Evolutionary conservation across 2,797 vertebrate genomes (phyloP), one percentile per base, ranked within the genome.

Genomic region (Periophthalmus magnuspinnatus): DNA sequence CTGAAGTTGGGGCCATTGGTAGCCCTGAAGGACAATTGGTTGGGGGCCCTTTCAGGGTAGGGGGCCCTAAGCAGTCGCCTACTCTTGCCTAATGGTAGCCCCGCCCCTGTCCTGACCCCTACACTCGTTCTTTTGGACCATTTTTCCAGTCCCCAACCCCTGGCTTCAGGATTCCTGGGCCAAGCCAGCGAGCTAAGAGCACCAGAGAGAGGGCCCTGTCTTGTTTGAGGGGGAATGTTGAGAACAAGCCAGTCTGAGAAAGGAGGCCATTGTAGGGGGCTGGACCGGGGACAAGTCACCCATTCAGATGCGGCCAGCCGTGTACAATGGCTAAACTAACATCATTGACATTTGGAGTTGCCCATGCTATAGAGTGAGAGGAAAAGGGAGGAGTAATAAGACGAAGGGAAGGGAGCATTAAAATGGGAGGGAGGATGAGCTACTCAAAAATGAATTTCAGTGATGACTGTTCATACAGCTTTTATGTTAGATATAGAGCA

Each of bases 261-360:
- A 92, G 91, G 90, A 88, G 89, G 87, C 89, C 91, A 90, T 94
- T 94, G 93, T 94, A 91, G 90, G 94, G 93, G 94, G 93, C 92
- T 92, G 89, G 93, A 87, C 91, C 81, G 88, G 92, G 95, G 94
- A 96, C 95, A 96, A 94, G 93, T 94, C 73, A 84, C 84, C 91
- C 94, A 95, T 96, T 95, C 94, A 95, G 94, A 93, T 80, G 88
- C 93, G 93, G 92, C 94, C 93, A 97, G 94, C 95, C 95, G 69
- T 96, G 94, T 88, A 90, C 95, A 96, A 97, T 96, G 93, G 94
- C 95, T 95, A 97, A 97, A 97, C 95, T 94, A 97, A 97, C 95
- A 96, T 93, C 92, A 89, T 84, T 92, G 94, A 94, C 93, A 91
- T 94, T 91, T 92, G 88, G 92, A 94, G 90, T 89, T 89, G 91